Conservation (phyloP, 2,113 vertebrate species). For the Corythoichthys haematopterus region DNA sequence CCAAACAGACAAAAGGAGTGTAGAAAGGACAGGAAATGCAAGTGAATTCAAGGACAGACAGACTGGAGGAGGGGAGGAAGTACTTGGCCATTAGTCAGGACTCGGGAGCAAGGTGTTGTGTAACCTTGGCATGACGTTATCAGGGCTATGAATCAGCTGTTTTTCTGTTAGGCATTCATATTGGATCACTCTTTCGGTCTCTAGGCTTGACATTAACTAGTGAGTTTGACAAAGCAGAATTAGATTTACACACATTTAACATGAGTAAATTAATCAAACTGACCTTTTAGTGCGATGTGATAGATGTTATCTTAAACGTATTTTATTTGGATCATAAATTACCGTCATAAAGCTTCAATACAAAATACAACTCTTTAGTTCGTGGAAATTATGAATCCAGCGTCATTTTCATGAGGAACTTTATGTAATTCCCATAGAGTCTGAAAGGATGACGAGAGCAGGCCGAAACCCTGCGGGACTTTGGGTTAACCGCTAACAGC, state of each 20-base stretch:
- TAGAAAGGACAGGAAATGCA: slow-evolving; percentile 9
- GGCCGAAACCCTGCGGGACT: slow-evolving; percentile 37
- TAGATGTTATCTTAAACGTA: too few relatives aligned
- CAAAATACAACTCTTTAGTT: slow-evolving; percentile 6
- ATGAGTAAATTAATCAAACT: too few relatives aligned
- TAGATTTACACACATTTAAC: neutral
- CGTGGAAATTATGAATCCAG: slow-evolving; percentile 33
- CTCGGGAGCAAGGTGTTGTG: slow-evolving; percentile 8
- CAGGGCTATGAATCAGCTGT: slow-evolving; percentile 8
- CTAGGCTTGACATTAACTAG: neutral
- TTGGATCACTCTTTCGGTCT: neutral
- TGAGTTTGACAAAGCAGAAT: neutral
- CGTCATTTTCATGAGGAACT: slow-evolving; percentile 56
- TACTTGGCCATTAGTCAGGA: slow-evolving; percentile 1
- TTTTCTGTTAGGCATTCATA: slow-evolving; percentile 9
- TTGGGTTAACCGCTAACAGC: slow-evolving; percentile 66
- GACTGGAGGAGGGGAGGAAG: slow-evolving; percentile 31
- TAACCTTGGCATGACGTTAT: slow-evolving; percentile 19
- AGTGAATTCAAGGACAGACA: slow-evolving; percentile 30
- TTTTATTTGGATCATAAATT: too few relatives aligned
- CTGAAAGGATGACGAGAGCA: slow-evolving; percentile 49
- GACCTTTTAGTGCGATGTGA: too few relatives aligned
- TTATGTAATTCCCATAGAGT: slow-evolving; percentile 43
- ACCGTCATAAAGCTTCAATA: neutral
- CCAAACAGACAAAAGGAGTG: slow-evolving; percentile 11